phyloP scores from a whole-genome alignment of 2,113 vertebrate genomes.

The Protobothrops flavoviridis region DNA sequence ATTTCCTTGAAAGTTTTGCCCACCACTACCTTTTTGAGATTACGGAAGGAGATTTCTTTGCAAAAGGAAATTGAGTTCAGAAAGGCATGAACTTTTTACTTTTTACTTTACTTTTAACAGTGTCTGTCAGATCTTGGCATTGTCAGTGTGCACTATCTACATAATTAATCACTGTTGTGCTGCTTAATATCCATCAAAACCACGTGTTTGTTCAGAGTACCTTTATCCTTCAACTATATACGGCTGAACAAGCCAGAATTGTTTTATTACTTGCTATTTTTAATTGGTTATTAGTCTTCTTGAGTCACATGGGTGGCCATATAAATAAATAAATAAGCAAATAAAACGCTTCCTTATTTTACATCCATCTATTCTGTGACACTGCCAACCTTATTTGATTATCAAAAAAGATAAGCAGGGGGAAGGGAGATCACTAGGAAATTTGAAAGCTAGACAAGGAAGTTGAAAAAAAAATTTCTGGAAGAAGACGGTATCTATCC shows the following conservation, averaged over 20 bases:
- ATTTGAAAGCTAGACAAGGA: neutral
- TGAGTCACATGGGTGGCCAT: neutral
- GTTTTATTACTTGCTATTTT: neutral
- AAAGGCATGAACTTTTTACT: neutral
- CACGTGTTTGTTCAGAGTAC: neutral
- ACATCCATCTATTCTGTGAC: fast-evolving
- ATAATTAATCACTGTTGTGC: neutral
- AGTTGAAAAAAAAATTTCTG: neutral
- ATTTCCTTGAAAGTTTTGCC: neutral
- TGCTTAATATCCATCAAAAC: conserved; percentile 2
- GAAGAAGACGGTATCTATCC: neutral
- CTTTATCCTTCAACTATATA: neutral
- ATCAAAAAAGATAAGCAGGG: neutral
- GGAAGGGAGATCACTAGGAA: neutral
- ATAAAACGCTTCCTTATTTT: neutral
- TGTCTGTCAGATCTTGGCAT: neutral
- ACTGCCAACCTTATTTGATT: neutral
- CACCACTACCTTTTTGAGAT: neutral
- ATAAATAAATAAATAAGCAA: neutral
- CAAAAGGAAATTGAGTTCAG: neutral
- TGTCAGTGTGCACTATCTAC: neutral
- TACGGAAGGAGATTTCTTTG: neutral
- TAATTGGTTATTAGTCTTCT: neutral
- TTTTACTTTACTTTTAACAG: neutral
- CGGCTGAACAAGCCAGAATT: neutral